Evolutionary conservation across 2,888 invertebrate genomes (phyloP).

Genomic region (Piscicola geometra): DNA sequence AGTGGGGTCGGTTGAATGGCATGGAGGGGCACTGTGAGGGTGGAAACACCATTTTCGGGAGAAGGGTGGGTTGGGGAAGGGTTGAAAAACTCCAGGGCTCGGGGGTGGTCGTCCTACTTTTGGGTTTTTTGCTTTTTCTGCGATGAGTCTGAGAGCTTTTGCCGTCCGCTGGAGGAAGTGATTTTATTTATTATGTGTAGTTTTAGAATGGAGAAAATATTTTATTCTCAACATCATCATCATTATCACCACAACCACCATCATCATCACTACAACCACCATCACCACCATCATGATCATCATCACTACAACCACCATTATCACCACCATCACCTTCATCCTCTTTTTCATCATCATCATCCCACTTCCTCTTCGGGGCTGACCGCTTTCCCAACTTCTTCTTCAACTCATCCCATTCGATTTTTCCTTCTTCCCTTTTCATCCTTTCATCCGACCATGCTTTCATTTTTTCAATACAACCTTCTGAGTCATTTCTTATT

Average conservation of each 20-base stretch:
- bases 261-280: neutral
- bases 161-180: no score
- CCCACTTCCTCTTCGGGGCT: slow-evolving; percentile 9
- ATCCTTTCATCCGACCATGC: no score
- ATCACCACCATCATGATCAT: neutral
- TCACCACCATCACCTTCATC: neutral
- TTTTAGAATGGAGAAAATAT: no score
- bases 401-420: neutral
- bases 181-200: no score
- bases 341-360: neutral
- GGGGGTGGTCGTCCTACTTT: neutral
- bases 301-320: neutral
- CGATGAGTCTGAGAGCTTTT: neutral
- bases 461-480: no score
- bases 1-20: neutral
- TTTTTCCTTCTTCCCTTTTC: no score
- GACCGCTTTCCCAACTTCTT: no score
- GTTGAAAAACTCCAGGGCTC: neutral
- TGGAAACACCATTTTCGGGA: neutral
- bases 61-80: neutral
- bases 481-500: neutral
- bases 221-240: no score
- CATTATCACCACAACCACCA: no score
- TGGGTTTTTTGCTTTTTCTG: neutral
- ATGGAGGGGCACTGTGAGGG: neutral